A percentile compares a stretch with the other conserved stretches of the same genome.
phyloP scores from a whole-genome alignment of 2,888 invertebrate genomes.

The Oscheius sp. region DNA sequence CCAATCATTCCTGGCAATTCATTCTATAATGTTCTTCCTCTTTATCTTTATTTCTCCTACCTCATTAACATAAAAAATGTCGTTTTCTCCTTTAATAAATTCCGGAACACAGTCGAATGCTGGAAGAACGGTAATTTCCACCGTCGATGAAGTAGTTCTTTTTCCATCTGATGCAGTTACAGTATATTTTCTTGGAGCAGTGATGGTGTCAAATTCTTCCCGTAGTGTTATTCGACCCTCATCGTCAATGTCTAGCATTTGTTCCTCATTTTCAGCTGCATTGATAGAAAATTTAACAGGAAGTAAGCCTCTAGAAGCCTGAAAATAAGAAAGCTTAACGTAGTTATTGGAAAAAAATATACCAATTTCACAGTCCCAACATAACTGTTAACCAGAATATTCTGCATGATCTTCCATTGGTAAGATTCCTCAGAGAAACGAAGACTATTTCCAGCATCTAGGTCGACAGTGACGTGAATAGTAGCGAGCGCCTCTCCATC shows the following conservation, averaged over 20 bases:
- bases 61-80: conserved; percentile 42
- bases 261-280: neutral
- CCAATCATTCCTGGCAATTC: neutral
- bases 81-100: conserved; percentile 37
- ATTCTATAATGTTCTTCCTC: neutral
- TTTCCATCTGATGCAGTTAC: neutral
- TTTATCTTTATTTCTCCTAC: neutral
- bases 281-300: conserved; percentile 22
- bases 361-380: conserved; percentile 15
- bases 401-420: conserved; percentile 21
- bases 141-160: neutral
- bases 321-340: neutral
- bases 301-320: conserved; percentile 1
- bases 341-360: neutral
- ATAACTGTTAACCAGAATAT: conserved; percentile 23
- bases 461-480: conserved; percentile 12
- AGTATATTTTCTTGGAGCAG: neutral
- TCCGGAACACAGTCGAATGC: conserved; percentile 43
- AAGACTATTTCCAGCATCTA: neutral
- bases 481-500: neutral
- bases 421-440: neutral
- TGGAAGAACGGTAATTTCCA: conserved; percentile 36
- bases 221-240: conserved; percentile 25
- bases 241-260: conserved; percentile 27
- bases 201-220: conserved; percentile 10